Conservation (phyloP, 2,797 vertebrate species). For the Cossypha niveicapilla region DNA sequence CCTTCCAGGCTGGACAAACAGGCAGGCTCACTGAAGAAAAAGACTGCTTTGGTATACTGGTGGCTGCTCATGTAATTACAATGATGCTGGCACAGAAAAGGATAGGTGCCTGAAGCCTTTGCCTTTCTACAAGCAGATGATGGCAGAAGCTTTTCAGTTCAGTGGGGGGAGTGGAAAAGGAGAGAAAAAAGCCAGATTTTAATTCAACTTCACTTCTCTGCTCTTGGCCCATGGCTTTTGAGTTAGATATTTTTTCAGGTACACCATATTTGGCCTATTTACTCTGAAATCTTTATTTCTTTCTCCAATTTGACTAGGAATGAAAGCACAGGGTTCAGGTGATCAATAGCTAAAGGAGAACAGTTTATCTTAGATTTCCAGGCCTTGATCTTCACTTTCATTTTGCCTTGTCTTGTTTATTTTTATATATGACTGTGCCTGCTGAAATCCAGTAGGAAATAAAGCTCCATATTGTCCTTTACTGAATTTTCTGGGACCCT, state of each 20-base stretch:
- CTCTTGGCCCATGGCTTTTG: background rate
- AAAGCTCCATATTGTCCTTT: background rate
- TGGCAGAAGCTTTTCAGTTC: background rate
- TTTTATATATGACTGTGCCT: background rate
- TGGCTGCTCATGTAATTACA: background rate
- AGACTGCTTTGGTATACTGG: background rate
- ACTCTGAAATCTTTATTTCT: background rate
- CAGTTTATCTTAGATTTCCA: background rate
- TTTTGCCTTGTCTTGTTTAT: slow-evolving; percentile 12
- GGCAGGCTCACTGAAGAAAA: background rate
- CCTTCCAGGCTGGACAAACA: background rate
- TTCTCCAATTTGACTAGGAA: background rate
- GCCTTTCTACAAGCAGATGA: background rate
- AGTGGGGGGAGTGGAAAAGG: background rate
- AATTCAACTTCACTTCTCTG: background rate
- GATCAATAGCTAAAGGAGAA: background rate
- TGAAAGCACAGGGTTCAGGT: background rate
- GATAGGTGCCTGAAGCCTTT: background rate
- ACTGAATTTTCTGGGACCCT: background rate
- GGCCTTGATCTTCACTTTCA: background rate
- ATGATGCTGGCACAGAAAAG: background rate
- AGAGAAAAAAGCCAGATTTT: background rate
- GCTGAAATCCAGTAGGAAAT: slow-evolving; percentile 21
- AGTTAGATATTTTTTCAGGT: background rate
- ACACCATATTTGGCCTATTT: background rate